Percentiles rank a stretch among this genome's conserved stretches.
Conservation (phyloP, 2,113 vertebrate species). For the Oplegnathus fasciatus region DNA sequence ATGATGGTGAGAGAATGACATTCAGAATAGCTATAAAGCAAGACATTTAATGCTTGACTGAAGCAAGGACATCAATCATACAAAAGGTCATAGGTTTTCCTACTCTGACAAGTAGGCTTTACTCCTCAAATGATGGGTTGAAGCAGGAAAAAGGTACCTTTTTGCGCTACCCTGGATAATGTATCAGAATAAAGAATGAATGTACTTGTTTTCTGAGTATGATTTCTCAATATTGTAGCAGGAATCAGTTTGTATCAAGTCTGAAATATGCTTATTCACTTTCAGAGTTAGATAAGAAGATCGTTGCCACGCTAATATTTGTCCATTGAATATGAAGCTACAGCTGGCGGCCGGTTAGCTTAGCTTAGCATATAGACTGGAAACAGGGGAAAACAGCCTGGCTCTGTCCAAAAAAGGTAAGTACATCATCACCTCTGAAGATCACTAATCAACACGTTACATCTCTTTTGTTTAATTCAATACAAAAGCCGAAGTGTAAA, state of each 20-base stretch:
- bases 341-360: not conserved
- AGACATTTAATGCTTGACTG: constrained; percentile 63
- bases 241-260: not conserved
- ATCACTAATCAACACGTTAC: not conserved
- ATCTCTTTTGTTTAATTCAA: too few species aligned
- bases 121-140: constrained; percentile 30
- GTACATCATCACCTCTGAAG: not conserved
- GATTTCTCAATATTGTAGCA: not conserved
- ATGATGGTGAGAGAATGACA: constrained; percentile 51
- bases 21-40: constrained; percentile 54
- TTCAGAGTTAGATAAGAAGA: not conserved
- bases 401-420: not conserved
- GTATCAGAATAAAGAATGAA: constrained; percentile 1
- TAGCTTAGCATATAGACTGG: not conserved
- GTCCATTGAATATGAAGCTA: not conserved
- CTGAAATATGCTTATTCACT: not conserved
- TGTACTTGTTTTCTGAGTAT: too few species aligned
- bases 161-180: not conserved
- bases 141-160: not conserved
- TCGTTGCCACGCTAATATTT: not conserved
- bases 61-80: constrained; percentile 60
- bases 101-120: constrained; percentile 58
- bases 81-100: constrained; percentile 61
- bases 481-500: not conserved
- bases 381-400: too few species aligned